Percentiles rank a stretch among this genome's conserved stretches.
Evolutionary conservation across 2,888 invertebrate species (phyloP).

Genomic region (Pheosia tremula): DNA sequence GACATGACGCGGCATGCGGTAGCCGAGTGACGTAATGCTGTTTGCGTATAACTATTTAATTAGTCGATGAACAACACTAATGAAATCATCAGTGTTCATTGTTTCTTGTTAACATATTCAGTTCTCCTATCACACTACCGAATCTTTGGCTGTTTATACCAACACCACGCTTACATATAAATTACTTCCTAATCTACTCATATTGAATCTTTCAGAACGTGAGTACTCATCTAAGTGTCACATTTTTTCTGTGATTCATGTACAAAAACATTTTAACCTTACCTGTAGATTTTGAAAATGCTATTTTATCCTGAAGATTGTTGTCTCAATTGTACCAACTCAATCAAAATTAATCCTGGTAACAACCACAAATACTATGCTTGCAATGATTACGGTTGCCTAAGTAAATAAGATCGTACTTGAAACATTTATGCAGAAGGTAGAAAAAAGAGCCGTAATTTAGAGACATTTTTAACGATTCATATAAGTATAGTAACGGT

Average conservation of each 20-base stretch:
- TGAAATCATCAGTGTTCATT: constrained; percentile 59
- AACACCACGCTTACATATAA: not conserved
- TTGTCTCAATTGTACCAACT: constrained; percentile 3
- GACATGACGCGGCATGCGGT: constrained; percentile 67
- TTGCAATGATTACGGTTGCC: not conserved
- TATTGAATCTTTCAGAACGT: too few species aligned
- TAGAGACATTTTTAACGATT: too few species aligned
- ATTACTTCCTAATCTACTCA: not conserved
- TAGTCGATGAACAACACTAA: constrained; percentile 54
- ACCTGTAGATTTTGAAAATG: constrained; percentile 17
- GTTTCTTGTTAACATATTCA: constrained; percentile 26
- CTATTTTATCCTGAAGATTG: constrained; percentile 50
- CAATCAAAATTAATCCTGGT: constrained; percentile 51
- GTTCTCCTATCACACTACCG: not conserved
- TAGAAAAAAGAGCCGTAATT: too few species aligned
- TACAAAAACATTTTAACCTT: too few species aligned
- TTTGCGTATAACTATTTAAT: constrained; percentile 67
- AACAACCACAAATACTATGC: constrained; percentile 12
- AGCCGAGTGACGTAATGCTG: constrained; percentile 66
- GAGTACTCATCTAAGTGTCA: too few species aligned
- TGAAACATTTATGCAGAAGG: too few species aligned
- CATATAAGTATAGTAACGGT: too few species aligned
- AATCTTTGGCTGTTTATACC: not conserved
- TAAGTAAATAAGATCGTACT: too few species aligned
- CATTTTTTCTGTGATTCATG: too few species aligned